Base-by-base conservation (phyloP, 2,888 invertebrate genomes). In the Nebria brevicollis region DNA sequence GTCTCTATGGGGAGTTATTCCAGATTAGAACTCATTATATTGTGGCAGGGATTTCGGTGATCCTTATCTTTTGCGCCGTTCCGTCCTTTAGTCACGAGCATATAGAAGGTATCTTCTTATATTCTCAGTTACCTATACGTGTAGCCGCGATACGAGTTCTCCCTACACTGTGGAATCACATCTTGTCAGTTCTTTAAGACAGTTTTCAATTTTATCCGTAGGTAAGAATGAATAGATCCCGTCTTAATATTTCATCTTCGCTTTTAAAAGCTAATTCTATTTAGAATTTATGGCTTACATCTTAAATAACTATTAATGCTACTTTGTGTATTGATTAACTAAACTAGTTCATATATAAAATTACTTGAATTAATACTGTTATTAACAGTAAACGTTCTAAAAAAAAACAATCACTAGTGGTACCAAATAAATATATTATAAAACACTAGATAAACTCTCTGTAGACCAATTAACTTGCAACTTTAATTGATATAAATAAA, bases 21-120 rank as follows among this genome's bases (percentile, higher is more conserved):
- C 66, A 66, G 66, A 66, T 15, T 66, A 66, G 11, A 66, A 66
- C 66, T 66, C 66, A 66, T 66, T 66, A 66, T 66, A 66, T 66
- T 66, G 20, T 25, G 66, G 8, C 20, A 66, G 66, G 66, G 66
- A 66, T 66, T 15, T 66, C 20, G 25, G 66, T 66, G 66, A 66
- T 66, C 25, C 66, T 13, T 66, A 66, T 66, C 66, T 54, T 54
- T 13, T 13, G 2, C 8, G 8, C 13, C 13, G 8, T 54, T 8
- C 8, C 54, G 54, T 54, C 13, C 54, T 54, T 54, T 54, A 54
- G 54, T 54, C 54, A 54, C 8, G 54, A 54, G 54, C 54, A 54
- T 54, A 54, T 54, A 54, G 54, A 13, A 13, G 13, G 13, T 54
- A 54, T 54, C 54, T 54, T 54, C 54, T 54, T 54, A 54, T 54